Evolutionary conservation across 2,113 vertebrate species (phyloP).

Genomic region (Piprites chloris): DNA sequence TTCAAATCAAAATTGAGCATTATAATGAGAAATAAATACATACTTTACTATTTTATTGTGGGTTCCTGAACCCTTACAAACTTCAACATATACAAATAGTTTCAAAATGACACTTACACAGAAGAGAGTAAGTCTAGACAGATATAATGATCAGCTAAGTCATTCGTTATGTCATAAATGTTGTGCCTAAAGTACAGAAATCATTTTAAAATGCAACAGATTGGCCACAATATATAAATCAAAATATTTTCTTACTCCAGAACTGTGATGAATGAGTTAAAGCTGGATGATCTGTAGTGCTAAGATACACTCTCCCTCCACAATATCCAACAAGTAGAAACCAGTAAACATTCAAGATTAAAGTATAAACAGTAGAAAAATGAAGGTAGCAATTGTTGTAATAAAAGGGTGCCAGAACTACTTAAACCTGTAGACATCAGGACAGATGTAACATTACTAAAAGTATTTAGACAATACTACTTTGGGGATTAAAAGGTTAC

Average conservation of each 20-base stretch:
- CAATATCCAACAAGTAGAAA: conserved; percentile 10
- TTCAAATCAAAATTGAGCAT: conserved; percentile 31
- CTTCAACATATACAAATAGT: conserved; percentile 78
- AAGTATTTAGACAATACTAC: neutral
- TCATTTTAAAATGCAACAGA: conserved; percentile 35
- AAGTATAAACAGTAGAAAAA: conserved; percentile 60
- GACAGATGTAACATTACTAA: neutral
- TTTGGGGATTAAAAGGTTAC: neutral
- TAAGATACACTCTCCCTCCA: conserved; percentile 6
- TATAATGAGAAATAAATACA: conserved; percentile 75
- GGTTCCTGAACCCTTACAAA: conserved; percentile 73
- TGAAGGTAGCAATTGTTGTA: conserved; percentile 16
- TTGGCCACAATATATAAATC: neutral
- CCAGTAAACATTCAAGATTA: conserved; percentile 13
- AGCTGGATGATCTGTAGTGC: conserved; percentile 45
- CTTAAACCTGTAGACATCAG: neutral
- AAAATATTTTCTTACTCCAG: neutral
- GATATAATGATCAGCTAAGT: conserved; percentile 48
- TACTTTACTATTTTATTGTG: conserved; percentile 67
- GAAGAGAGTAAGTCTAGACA: conserved; percentile 45
- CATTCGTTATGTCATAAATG: conserved; percentile 27
- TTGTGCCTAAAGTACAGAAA: conserved; percentile 29
- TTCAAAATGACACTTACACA: conserved; percentile 56
- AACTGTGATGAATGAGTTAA: neutral
- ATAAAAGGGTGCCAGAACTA: conserved; percentile 13